A percentile compares a stretch with the other conserved stretches of the same genome.
Evolutionary conservation across 2,888 invertebrate species (phyloP).

Genomic region (Leptopilina drosophilae): DNA sequence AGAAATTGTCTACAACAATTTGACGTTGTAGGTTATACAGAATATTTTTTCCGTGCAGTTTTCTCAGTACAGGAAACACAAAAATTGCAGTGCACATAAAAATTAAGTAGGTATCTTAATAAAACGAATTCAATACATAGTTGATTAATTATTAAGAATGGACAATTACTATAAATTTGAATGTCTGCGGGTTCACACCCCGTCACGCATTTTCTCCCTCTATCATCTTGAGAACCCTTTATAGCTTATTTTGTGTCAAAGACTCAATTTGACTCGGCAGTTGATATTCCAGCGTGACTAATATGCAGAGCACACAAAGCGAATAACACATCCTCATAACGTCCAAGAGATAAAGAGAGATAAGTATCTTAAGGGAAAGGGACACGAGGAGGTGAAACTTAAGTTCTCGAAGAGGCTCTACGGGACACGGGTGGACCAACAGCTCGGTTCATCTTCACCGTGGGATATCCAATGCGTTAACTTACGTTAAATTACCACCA

Average conservation of each 20-base stretch:
- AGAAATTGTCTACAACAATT: too few relatives aligned
- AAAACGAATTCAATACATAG: conserved; percentile 63
- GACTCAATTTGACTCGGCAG: conserved; percentile 79
- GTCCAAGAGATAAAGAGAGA: conserved; percentile 61
- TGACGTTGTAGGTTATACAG: too few relatives aligned
- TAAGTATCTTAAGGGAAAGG: conserved; percentile 32
- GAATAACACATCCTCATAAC: conserved; percentile 78
- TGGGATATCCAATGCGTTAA: conserved; percentile 70
- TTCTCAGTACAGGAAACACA: too few relatives aligned
- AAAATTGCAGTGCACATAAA: too few relatives aligned
- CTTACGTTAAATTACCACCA: conserved; percentile 68
- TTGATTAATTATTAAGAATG: conserved; percentile 68
- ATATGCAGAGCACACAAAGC: conserved; percentile 82
- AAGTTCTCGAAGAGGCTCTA: conserved; percentile 46
- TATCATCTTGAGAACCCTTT: conserved; percentile 77
- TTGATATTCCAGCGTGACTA: conserved; percentile 82
- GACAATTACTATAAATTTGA: conserved; percentile 75
- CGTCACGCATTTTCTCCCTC: conserved; percentile 43
- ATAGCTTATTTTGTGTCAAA: conserved; percentile 76
- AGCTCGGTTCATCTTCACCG: conserved; percentile 74
- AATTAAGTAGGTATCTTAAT: too few relatives aligned
- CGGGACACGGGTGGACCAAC: conserved; percentile 59
- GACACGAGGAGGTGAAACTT: background rate
- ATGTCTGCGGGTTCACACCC: conserved; percentile 67
- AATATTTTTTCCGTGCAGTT: too few relatives aligned